Evolutionary conservation across 2,797 vertebrate genomes (phyloP), one percentile per base, ranked within the genome.

Genomic region (Ptychobarbus kaznakovi): DNA sequence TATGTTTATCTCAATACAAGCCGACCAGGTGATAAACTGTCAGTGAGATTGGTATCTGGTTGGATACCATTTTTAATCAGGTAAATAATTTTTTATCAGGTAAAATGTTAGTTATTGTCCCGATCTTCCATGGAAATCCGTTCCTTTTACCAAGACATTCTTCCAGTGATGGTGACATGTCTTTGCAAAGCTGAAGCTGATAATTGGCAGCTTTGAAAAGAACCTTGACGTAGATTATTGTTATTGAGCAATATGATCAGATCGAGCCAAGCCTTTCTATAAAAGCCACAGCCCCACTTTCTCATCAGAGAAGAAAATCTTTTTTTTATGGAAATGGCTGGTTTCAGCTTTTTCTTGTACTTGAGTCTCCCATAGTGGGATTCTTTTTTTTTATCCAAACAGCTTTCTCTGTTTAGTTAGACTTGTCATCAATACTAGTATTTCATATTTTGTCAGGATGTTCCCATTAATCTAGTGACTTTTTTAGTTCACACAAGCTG

Each of bases 171-270:
- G 35, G 12, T 65, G 13, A 40, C 32, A 66, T 51, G 58, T 76
- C 22, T 66, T 83, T 38, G 22, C 72, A 66, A 40, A 25, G n/a
- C 44, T 40, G 8, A 65, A 16, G 7, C 16, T 35, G 40, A 20
- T 25, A 22, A 46, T 28, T 82, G 81, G 53, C 53, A 74, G 51
- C 35, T n/a, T 68, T 51, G 11, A 15, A 82, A 74, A 82, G 25
- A 38, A 53, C 58, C 32, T 13, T 66, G 53, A 51, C 3, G 20
- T 25, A 40, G 61, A 32, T 32, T 6, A n/a, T 40, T 75, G 58
- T 51, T 35, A 8, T 9, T 82, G 81, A 74, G 81, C 20, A 82
- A 82, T 74, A 35, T 38, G 40, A 82, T 74, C n/a, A 25, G 40
- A 74, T 73, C 13, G 5, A 28, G 75, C 35, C 38, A 61, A 61